Percentiles rank a stretch among this genome's conserved stretches.
Evolutionary conservation across 2,888 invertebrate species (phyloP).

Genomic region (Phyllotreta cruciferae): DNA sequence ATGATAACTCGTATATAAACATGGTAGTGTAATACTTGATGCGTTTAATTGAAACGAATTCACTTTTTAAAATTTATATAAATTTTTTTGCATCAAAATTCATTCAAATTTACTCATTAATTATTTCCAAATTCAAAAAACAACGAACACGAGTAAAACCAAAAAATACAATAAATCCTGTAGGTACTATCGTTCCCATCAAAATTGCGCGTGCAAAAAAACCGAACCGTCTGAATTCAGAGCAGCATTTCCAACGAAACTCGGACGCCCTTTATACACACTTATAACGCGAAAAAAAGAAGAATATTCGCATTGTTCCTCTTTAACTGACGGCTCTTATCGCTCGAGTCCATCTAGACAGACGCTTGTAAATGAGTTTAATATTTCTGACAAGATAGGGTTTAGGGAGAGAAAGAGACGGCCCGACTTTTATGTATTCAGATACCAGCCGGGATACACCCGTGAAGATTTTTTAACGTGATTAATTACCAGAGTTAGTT

Average conservation of each 20-base stretch:
- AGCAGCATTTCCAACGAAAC: slow-evolving; percentile 8
- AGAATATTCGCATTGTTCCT: slow-evolving; percentile 29
- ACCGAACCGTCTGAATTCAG: slow-evolving; percentile 6
- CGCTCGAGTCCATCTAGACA: slow-evolving; percentile 24
- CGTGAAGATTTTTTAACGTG: slow-evolving; percentile 8
- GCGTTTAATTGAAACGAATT: no score
- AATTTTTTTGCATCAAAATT: no score
- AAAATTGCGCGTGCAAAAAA: no score
- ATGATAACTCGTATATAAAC: no score
- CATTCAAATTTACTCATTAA: no score
- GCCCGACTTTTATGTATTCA: slow-evolving; percentile 7
- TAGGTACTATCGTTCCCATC: no score
- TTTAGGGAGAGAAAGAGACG: slow-evolving; percentile 2
- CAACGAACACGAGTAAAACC: no score
- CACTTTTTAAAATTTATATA: no score
- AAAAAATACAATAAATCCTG: no score
- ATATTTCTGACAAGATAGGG: slow-evolving; percentile 24
- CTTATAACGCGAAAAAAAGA: not conserved
- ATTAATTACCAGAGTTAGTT: not conserved
- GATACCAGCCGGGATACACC: not conserved
- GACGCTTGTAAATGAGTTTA: slow-evolving; percentile 32
- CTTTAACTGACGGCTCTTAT: slow-evolving; percentile 28
- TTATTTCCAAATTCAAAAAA: no score
- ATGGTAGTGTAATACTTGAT: no score
- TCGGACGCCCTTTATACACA: slow-evolving; percentile 15